These are phyloP conservation scores for Caradrina kadenii DNA, from an alignment of 2,888 invertebrate species.

Conservation along the genomic window DNA sequence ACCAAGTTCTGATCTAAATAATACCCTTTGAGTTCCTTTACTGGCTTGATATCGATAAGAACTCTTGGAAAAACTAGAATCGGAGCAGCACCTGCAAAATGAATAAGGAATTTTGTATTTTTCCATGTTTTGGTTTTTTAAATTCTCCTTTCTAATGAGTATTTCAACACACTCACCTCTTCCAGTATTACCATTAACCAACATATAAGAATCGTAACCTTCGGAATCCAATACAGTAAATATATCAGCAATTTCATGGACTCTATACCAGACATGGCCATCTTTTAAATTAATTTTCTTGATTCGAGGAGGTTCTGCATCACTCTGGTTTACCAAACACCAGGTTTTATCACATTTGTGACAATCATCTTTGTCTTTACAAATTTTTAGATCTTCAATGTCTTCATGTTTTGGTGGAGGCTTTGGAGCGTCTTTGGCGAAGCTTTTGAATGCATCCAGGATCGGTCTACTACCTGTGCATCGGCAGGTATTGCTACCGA, in stretches of 20 bases:
- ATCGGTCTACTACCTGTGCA: conserved; percentile 93
- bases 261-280: conserved; percentile 88
- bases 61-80: conserved; percentile 82
- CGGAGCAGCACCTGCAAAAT: conserved; percentile 82
- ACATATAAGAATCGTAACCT: conserved; percentile 87
- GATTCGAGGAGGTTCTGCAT: conserved; percentile 58
- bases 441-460: conserved; percentile 91
- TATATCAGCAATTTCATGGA: conserved; percentile 85
- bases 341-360: conserved; percentile 67
- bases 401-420: conserved; percentile 66
- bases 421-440: conserved; percentile 86
- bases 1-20: conserved; percentile 83
- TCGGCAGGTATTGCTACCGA: conserved; percentile 93
- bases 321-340: conserved; percentile 74
- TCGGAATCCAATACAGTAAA: conserved; percentile 83
- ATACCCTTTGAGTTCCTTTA: conserved; percentile 89
- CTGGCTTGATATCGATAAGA: conserved; percentile 92
- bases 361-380: conserved; percentile 59
- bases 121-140: not conserved
- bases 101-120: not conserved
- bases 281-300: conserved; percentile 77
- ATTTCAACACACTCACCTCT: conserved; percentile 85
- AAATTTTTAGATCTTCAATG: conserved; percentile 78
- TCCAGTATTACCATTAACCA: conserved; percentile 94
- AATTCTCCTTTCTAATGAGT: not conserved